Evolutionary conservation across 2,797 vertebrate species (phyloP).

Genomic region (Smutsia temminckii): DNA sequence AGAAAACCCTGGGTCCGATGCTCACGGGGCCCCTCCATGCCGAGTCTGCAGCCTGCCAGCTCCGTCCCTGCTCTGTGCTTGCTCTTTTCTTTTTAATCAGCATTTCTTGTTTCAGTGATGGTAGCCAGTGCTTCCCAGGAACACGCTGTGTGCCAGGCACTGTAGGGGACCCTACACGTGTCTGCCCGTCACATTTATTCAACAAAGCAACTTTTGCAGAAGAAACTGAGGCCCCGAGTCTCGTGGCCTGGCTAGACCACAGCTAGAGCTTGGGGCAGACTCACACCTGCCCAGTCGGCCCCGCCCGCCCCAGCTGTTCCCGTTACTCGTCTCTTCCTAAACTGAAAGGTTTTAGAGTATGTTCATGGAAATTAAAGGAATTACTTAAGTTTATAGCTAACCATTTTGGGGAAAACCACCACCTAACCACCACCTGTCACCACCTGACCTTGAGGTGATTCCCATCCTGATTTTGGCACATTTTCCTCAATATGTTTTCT

Average conservation of each 20-base stretch:
- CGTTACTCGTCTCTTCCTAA: background rate
- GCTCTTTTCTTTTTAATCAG: background rate
- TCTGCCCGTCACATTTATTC: background rate
- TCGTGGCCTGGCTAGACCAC: background rate
- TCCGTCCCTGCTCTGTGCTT: background rate
- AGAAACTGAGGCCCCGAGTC: background rate
- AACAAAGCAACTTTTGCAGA: background rate
- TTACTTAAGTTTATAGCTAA: background rate
- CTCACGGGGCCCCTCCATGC: background rate
- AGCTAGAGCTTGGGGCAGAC: accelerated
- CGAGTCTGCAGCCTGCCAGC: accelerated
- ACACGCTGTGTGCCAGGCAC: background rate
- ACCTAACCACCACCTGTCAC: too few relatives aligned
- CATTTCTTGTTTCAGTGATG: background rate
- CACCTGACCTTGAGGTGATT: accelerated
- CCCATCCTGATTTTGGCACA: accelerated
- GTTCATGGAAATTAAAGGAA: too few relatives aligned
- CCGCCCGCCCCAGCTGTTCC: accelerated
- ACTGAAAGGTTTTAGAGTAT: background rate
- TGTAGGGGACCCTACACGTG: accelerated
- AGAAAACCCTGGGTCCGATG: background rate
- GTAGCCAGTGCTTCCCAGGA: background rate
- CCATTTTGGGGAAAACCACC: background rate
- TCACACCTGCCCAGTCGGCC: background rate
- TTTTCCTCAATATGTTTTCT: background rate